Evolutionary conservation across 2,888 invertebrate genomes (phyloP).

Genomic region (Netelia inedita): DNA sequence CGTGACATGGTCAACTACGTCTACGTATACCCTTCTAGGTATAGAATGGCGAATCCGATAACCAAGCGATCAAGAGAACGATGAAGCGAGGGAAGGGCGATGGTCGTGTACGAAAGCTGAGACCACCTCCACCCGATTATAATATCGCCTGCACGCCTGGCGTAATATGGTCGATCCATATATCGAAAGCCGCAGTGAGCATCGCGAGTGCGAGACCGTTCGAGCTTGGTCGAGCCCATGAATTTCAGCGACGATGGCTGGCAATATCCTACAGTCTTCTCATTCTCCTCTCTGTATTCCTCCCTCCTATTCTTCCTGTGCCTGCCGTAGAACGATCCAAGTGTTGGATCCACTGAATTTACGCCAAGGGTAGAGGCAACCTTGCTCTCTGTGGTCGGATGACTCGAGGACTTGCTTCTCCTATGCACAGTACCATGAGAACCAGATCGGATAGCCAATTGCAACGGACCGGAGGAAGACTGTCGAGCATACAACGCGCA

Average conservation of each 20-base stretch:
- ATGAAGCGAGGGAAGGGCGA: neutral
- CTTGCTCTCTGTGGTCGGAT: neutral
- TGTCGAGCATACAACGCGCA: conserved; percentile 17
- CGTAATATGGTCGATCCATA: conserved; percentile 57
- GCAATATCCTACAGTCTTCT: conserved; percentile 57
- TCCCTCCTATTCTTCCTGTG: neutral
- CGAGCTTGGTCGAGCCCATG: conserved; percentile 44
- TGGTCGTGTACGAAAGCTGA: neutral
- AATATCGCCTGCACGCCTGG: conserved; percentile 38
- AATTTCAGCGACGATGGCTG: conserved; percentile 61
- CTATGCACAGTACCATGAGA: conserved; percentile 66
- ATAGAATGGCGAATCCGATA: neutral
- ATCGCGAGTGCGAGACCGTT: conserved; percentile 1
- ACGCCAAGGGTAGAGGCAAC: conserved; percentile 68
- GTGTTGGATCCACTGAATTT: conserved; percentile 74
- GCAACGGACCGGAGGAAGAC: conserved; percentile 24
- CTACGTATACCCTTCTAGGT: neutral
- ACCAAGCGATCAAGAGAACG: neutral
- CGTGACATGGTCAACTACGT: neutral
- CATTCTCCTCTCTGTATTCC: neutral
- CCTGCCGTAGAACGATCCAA: conserved; percentile 8
- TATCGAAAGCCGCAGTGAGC: conserved; percentile 42
- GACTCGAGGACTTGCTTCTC: conserved; percentile 61
- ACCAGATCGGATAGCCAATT: conserved; percentile 34
- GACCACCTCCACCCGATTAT: conserved; percentile 38